phyloP scores from a whole-genome alignment of 2,888 invertebrate genomes.

The Catonia carolina region DNA sequence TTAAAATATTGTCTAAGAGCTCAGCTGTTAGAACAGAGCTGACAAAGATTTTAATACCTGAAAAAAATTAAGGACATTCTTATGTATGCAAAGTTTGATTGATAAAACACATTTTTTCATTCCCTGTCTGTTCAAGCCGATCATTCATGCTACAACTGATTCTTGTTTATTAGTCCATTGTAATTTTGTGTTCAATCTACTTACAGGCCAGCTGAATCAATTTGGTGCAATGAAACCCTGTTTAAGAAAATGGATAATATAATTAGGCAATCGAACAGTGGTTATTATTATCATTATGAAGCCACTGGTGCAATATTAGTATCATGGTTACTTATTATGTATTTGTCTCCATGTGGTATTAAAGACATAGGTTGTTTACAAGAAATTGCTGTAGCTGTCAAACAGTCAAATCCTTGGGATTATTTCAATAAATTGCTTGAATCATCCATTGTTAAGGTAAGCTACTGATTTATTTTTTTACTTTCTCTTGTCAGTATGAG shows the following conservation, averaged over 20 bases:
- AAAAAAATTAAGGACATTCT: too few species aligned
- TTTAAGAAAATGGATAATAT: conserved; percentile 14
- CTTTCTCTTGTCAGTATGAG: too few species aligned
- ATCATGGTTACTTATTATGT: conserved; percentile 16
- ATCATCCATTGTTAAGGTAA: conserved; percentile 7
- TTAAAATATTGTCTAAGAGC: too few species aligned
- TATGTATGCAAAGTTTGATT: too few species aligned
- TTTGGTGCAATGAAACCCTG: conserved; percentile 5
- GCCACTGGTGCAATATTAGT: conserved; percentile 7
- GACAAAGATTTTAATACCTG: too few species aligned
- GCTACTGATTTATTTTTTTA: too few species aligned
- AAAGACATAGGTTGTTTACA: not conserved
- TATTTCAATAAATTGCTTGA: conserved; percentile 14
- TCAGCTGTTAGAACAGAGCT: too few species aligned
- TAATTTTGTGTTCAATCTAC: not conserved
- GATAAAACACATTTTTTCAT: too few species aligned
- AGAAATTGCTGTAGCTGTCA: conserved; percentile 13
- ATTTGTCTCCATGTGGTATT: conserved; percentile 12
- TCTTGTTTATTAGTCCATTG: too few species aligned
- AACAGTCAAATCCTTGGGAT: conserved; percentile 8
- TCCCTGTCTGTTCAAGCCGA: too few species aligned
- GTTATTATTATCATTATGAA: not conserved
- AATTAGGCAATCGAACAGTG: not conserved
- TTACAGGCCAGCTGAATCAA: conserved; percentile 11
- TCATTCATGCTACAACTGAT: too few species aligned